Conservation (phyloP, 2,797 vertebrate genomes). For the Chelon labrosus region DNA sequence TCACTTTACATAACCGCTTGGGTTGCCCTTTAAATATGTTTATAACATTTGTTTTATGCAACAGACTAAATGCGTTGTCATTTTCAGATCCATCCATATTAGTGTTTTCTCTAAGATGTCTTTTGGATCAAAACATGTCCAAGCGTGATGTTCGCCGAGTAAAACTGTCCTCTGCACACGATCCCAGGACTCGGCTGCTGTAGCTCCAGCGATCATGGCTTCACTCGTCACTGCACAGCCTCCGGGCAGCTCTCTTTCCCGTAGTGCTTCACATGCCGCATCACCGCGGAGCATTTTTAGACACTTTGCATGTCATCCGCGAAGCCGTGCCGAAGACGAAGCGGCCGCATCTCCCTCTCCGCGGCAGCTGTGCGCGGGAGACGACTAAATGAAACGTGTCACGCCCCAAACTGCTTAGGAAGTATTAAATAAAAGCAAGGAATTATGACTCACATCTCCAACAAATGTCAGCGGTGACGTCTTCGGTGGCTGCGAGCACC, state of each 20-base stretch:
- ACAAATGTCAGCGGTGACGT: slow-evolving; percentile 81
- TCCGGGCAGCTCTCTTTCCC: slow-evolving; percentile 43
- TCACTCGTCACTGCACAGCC: slow-evolving; percentile 42
- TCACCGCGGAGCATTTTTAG: slow-evolving; percentile 47
- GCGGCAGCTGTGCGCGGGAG: slow-evolving; percentile 1
- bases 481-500: slow-evolving; percentile 53
- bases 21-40: not conserved
- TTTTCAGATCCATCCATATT: not conserved
- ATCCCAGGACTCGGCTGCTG: slow-evolving; percentile 38
- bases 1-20: no score
- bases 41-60: not conserved
- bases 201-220: slow-evolving; percentile 53
- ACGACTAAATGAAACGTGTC: slow-evolving; percentile 42
- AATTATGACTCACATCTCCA: slow-evolving; percentile 70
- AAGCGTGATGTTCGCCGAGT: slow-evolving; percentile 8
- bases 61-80: no score
- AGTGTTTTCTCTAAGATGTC: not conserved
- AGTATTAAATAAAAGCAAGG: slow-evolving; percentile 59
- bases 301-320: slow-evolving; percentile 38
- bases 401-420: slow-evolving; percentile 24
- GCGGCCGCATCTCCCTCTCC: slow-evolving; percentile 13
- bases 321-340: slow-evolving; percentile 7
- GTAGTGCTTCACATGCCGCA: slow-evolving; percentile 39
- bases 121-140: slow-evolving; percentile 19
- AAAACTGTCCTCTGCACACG: slow-evolving; percentile 33